Conservation (phyloP, 2,113 vertebrate species). For the Ploceus nigricollis region DNA sequence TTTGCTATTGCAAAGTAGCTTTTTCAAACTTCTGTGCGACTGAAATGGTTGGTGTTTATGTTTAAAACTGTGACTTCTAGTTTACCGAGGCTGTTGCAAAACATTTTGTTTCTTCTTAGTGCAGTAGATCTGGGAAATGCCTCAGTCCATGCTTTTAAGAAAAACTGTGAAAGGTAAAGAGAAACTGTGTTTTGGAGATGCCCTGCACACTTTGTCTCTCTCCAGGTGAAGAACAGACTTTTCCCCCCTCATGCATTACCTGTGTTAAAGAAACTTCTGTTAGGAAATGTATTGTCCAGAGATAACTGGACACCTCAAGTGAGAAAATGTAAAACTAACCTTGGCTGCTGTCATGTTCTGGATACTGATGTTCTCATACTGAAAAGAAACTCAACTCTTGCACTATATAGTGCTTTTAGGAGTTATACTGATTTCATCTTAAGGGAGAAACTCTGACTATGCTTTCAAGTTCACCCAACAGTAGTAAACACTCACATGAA, state of each 20-base stretch:
- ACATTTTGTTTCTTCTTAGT: not conserved
- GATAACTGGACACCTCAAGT: not conserved
- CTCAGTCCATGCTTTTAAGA: not conserved
- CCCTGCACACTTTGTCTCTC: not conserved
- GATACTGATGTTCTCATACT: not conserved
- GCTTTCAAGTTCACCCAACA: not conserved
- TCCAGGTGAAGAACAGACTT: not conserved
- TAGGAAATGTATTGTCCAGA: not conserved
- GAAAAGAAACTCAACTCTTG: not conserved
- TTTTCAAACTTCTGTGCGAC: not conserved
- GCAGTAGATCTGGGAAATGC: not conserved
- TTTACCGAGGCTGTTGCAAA: not conserved
- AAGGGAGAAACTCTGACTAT: not conserved
- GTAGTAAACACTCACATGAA: not conserved
- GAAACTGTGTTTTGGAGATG: not conserved
- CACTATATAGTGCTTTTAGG: not conserved
- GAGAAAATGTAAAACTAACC: not conserved
- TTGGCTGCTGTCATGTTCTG: not conserved
- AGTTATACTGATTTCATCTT: not conserved
- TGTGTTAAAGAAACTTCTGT: not conserved
- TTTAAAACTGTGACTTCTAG: not conserved
- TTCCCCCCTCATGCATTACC: fast-evolving
- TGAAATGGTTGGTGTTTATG: not conserved
- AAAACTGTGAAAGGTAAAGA: not conserved
- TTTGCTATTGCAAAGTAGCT: not conserved